Base-by-base conservation (phyloP, 2,797 vertebrate genomes). In the Echeneis naucrates region DNA sequence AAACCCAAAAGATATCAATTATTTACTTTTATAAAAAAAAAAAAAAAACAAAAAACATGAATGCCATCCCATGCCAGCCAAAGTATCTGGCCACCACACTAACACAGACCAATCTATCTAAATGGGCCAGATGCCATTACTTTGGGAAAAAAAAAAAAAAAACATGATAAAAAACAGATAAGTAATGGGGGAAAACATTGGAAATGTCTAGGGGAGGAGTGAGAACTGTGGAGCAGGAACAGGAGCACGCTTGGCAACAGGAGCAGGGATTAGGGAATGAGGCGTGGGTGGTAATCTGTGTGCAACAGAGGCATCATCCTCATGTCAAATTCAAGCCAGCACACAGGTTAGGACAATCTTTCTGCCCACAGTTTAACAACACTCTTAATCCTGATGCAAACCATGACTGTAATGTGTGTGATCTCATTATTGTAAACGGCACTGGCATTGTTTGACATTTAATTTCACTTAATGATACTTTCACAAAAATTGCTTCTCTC, bases 271-370 rank as follows among this genome's bases (percentile, higher is more conserved):
- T 91, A 92, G 84, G 77, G 75, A 86, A 81, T 55, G 68, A 91
- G 82, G 90, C 85, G 91, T 93, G 93, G 92, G 92, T 84, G 88
- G 89, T 93, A 93, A 94, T 92, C 93, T 93, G 91, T 42, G 35
- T 78, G 91, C 89, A 87, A 90, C 88, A 89, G 90, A 92, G 85
- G 78, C 92, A 90, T 92, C 92, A 92, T 90, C 92, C 92, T 89
- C 87, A 87, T 89, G 80, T 89, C 78, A 88, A 91, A 81, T 90
- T 94, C 86, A 92, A 91, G 83, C 82, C 90, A 78, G 84, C 79
- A 82, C 85, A 90, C 74, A 75, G 68, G 74, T 66, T 71, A 57
- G 80, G 81, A 84, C 87, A 84, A 84, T 89, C 85, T 85, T 79
- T 87, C 78, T 52, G 80, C 60, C 59, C 44, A 62, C 40, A 56